Evolutionary conservation across 2,113 vertebrate genomes (phyloP).

Genomic region (Alosa alosa): DNA sequence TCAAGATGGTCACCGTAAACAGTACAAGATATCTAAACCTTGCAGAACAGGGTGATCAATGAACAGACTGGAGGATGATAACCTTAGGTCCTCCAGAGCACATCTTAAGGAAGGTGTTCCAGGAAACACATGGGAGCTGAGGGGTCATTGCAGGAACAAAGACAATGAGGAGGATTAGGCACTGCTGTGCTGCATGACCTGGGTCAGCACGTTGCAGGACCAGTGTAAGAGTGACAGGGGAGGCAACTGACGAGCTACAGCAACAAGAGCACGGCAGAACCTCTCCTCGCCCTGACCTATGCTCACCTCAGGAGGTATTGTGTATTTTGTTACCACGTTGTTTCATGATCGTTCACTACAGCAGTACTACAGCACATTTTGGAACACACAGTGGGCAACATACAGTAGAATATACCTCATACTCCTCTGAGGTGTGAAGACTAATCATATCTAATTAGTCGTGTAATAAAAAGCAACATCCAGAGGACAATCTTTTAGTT

Average conservation of each 20-base stretch:
- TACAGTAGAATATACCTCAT: too few relatives aligned
- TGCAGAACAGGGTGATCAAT: background rate
- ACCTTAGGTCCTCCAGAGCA: background rate
- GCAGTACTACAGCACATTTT: background rate
- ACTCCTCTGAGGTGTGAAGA: too few relatives aligned
- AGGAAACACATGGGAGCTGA: background rate
- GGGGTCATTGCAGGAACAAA: background rate
- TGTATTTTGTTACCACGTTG: background rate
- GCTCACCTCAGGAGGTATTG: background rate
- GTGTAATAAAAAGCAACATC: background rate
- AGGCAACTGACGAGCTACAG: too few relatives aligned
- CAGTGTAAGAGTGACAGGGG: too few relatives aligned
- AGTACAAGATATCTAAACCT: background rate
- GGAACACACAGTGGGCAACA: too few relatives aligned
- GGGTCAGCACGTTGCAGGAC: too few relatives aligned
- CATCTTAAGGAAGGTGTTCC: background rate
- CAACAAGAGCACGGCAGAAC: too few relatives aligned
- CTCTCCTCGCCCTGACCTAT: too few relatives aligned
- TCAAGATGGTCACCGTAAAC: constrained; percentile 30
- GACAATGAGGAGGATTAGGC: background rate
- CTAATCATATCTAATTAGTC: background rate
- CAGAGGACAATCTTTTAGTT: background rate
- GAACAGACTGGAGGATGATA: background rate
- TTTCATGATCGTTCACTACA: background rate
- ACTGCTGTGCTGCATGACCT: background rate